Evolutionary conservation across 2,113 vertebrate species (phyloP).

Genomic region (Brienomyrus brachyistius): DNA sequence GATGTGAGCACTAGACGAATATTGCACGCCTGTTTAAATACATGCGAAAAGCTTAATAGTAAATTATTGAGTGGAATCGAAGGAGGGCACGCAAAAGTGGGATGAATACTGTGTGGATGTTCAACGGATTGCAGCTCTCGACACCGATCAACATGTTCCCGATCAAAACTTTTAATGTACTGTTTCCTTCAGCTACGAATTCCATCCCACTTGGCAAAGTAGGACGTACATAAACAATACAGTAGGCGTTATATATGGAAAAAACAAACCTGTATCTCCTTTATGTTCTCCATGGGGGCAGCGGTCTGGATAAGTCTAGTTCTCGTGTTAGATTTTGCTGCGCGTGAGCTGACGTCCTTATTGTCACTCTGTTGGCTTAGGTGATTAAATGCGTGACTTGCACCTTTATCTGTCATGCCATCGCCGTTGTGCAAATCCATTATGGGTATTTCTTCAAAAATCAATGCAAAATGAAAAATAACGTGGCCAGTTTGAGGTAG

Average conservation of each 20-base stretch:
- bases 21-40: not conserved
- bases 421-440: not conserved
- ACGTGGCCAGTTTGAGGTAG: not conserved
- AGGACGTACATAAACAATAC: not conserved
- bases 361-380: not conserved
- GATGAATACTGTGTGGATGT: not conserved
- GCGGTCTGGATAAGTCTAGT: conserved; percentile 33
- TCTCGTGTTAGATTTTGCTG: conserved; percentile 48
- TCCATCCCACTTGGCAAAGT: not conserved
- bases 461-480: not conserved
- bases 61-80: not conserved
- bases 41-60: not conserved
- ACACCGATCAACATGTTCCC: not conserved
- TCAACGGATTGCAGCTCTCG: not conserved
- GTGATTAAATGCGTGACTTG: not conserved
- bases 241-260: not conserved
- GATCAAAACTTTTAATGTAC: not conserved
- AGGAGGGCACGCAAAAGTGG: not conserved
- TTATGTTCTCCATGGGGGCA: conserved; percentile 40
- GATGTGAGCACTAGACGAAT: not conserved
- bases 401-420: not conserved
- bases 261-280: conserved; percentile 56
- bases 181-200: not conserved
- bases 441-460: not conserved
- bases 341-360: conserved; percentile 44